Percentiles rank a stretch among this genome's conserved stretches.
phyloP scores from a whole-genome alignment of 2,797 vertebrate genomes.

The Eulemur albifrons region DNA sequence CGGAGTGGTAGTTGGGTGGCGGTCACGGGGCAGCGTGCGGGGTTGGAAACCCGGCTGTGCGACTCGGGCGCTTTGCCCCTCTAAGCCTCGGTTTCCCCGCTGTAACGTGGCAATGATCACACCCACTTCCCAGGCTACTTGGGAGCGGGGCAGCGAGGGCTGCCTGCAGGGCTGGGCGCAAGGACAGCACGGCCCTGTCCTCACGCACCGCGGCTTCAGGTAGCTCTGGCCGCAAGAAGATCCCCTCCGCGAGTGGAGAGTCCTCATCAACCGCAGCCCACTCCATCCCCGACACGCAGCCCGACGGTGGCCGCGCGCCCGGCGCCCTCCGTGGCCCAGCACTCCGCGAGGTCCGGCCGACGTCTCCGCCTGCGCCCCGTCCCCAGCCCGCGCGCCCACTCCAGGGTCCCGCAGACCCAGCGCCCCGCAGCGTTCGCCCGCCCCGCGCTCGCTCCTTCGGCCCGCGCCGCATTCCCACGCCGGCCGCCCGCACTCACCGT shows the following conservation, averaged over 20 bases:
- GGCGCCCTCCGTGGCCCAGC: background rate
- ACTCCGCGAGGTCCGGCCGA: background rate
- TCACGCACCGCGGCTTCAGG: too few species aligned
- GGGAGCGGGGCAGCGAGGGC: background rate
- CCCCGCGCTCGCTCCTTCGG: background rate
- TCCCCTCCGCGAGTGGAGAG: too few species aligned
- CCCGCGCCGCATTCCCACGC: background rate
- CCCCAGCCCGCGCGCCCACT: background rate
- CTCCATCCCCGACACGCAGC: background rate
- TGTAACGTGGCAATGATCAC: accelerated
- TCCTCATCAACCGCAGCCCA: background rate
- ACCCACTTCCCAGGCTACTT: background rate
- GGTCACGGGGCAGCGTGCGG: accelerated
- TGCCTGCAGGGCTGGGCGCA: background rate
- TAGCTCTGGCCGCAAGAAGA: background rate
- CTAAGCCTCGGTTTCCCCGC: background rate
- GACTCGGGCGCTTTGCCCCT: background rate
- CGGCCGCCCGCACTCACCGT: slow-evolving; percentile 80
- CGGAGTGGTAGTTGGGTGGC: accelerated
- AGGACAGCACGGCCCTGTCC: background rate
- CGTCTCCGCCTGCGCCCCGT: background rate
- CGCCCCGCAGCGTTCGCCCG: background rate
- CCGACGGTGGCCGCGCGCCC: background rate
- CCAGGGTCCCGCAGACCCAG: too few species aligned
- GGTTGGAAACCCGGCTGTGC: background rate